Conservation (phyloP, 2,888 invertebrate genomes). For the Lepidochrysops patricia region DNA sequence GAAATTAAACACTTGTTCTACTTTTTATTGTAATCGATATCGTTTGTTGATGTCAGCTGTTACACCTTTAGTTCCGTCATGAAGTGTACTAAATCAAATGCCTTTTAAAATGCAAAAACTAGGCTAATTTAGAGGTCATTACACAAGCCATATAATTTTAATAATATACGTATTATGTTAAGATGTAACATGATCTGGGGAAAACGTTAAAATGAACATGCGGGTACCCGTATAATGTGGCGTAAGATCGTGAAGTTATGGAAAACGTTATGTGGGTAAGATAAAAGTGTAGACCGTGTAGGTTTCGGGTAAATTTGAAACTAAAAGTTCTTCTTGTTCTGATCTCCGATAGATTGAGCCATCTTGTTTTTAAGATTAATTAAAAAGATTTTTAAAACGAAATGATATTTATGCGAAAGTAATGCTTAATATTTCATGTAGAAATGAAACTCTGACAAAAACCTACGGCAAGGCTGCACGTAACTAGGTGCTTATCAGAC, state of each 20-base stretch:
- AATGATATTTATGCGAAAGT: background rate
- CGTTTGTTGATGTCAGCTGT: background rate
- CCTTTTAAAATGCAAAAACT: background rate
- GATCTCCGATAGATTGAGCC: too few species aligned
- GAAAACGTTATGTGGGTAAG: background rate
- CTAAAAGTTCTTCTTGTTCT: too few species aligned
- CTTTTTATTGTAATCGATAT: background rate
- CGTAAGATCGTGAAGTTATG: background rate
- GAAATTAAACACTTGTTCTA: background rate
- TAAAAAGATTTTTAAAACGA: too few species aligned
- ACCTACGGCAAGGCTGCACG: slow-evolving; percentile 4
- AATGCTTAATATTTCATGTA: slow-evolving; percentile 4
- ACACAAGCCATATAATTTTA: background rate
- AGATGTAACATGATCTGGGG: background rate
- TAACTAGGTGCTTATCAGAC: background rate
- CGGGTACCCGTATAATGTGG: background rate
- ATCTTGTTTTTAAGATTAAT: too few species aligned
- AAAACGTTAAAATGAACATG: background rate
- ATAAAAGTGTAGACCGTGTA: too few species aligned
- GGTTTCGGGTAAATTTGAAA: too few species aligned
- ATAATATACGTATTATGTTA: background rate
- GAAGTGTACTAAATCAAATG: background rate
- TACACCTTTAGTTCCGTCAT: background rate
- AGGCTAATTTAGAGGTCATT: background rate
- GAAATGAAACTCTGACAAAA: slow-evolving; percentile 10